Evolutionary conservation across 2,113 vertebrate species (phyloP), one percentile per base, ranked within the genome.

Genomic region (Scortum barcoo): DNA sequence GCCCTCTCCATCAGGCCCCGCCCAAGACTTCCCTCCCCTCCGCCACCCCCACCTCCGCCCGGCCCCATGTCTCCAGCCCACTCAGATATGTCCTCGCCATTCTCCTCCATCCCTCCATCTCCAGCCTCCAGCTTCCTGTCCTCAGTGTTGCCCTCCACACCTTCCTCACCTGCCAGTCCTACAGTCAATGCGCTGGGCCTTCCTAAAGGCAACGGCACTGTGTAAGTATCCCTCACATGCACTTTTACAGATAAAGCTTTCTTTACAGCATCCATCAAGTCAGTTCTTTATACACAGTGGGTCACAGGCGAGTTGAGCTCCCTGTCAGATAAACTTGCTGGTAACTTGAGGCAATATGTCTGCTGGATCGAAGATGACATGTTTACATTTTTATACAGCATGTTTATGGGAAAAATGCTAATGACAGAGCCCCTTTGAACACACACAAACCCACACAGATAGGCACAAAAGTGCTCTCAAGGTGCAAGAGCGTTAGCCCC

Each of bases 181-280:
- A 91, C 95, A 1, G 96, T 99, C 92, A 99, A 99, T 48, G 96
- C 97, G 0, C 89, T 99, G 88, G 98, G 98, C 78, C 96, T 99
- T 33, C 98, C 98, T 0, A 98, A 96, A 93, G 97, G 98, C 80
- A 95, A 95, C 7, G 92, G 94, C 44, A 95, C 93, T 44, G 70
- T 95, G 96, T 96, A 82, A 95, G 96, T 94, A 84, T 26, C 70
- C 26, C 4, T n/a, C 42, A 44, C 48, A 56, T 9, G 61, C 38
- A 67, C 40, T 30, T 30, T 17, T 9, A 81, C 53, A 57, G 33
- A 40, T 4, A 53, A 0, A 44, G 7, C 48, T 77, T n/a, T 75
- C 24, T 48, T 28, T 44, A 62, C 30, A 63, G 7, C 10, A 9
- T 66, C 56, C 28, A 33, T 70, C 69, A 72, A 20, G 33, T 24